Conservation (phyloP, 2,888 invertebrate genomes). For the Noctua janthe region DNA sequence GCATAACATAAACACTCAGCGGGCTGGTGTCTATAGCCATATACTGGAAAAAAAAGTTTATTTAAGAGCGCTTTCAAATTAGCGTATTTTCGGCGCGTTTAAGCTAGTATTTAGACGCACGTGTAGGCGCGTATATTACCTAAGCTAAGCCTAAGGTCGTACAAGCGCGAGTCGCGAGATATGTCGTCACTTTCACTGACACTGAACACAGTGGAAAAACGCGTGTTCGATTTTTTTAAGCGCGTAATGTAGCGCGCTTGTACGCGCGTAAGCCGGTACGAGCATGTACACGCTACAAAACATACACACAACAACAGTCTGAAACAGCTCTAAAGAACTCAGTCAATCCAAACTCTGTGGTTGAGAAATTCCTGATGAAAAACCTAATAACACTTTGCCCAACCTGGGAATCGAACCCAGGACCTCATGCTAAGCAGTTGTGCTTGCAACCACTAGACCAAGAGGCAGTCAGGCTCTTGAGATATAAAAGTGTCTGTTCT, state of each 20-base stretch:
- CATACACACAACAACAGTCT: not conserved
- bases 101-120: not conserved
- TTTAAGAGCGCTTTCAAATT: not conserved
- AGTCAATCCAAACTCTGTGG: not conserved
- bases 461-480: not conserved
- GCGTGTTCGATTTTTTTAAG: not conserved
- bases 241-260: not conserved
- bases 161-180: not conserved
- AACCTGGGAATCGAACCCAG: not conserved
- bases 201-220: too few species aligned
- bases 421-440: not conserved
- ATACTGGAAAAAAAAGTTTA: conserved; percentile 94
- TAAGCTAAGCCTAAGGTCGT: not conserved
- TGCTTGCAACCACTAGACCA: not conserved
- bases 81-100: not conserved
- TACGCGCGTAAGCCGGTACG: not conserved
- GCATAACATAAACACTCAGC: conserved; percentile 99
- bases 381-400: not conserved
- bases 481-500: not conserved
- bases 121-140: not conserved
- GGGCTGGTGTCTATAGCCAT: conserved; percentile 99
- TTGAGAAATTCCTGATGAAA: not conserved
- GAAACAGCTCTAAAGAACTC: not conserved
- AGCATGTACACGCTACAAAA: not conserved
- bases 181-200: not conserved